Percentiles rank a stretch among this genome's conserved stretches.
phyloP scores from a whole-genome alignment of 2,888 invertebrate species.

The Trachelus tabidus region DNA sequence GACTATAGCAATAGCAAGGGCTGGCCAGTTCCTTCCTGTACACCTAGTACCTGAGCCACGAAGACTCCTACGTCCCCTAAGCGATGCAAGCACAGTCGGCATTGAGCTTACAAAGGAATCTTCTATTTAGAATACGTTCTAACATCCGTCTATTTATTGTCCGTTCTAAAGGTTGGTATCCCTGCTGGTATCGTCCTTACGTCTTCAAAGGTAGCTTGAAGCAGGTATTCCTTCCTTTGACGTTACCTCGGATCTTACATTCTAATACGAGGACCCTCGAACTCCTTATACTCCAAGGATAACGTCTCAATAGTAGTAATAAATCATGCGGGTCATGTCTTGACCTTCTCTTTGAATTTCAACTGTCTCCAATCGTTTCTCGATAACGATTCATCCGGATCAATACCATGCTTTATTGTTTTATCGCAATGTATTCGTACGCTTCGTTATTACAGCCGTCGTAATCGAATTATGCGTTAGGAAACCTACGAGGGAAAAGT shows the following conservation, averaged over 20 bases:
- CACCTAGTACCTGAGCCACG: neutral
- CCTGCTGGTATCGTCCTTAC: neutral
- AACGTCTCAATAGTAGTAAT: neutral
- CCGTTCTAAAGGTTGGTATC: conserved; percentile 9
- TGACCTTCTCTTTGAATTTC: neutral
- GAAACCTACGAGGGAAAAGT: conserved; percentile 22
- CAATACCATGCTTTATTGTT: neutral
- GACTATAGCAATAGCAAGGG: neutral
- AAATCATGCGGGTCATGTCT: neutral
- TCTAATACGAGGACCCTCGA: neutral
- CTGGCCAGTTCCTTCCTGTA: neutral
- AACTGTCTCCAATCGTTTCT: neutral
- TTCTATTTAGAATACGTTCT: conserved; percentile 13
- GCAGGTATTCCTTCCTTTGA: neutral
- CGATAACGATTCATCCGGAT: neutral
- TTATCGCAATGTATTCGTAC: neutral
- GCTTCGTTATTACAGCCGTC: neutral
- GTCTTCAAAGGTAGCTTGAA: neutral
- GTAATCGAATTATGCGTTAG: conserved; percentile 1
- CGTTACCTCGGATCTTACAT: neutral
- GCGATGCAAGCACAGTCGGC: conserved; percentile 17
- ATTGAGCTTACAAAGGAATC: conserved; percentile 46
- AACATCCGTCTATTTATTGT: conserved; percentile 56
- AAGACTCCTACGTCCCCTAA: neutral
- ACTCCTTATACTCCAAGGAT: neutral